Evolutionary conservation across 2,113 vertebrate species (phyloP), one percentile per base, ranked within the genome.

Genomic region (Erinaceus europaeus): DNA sequence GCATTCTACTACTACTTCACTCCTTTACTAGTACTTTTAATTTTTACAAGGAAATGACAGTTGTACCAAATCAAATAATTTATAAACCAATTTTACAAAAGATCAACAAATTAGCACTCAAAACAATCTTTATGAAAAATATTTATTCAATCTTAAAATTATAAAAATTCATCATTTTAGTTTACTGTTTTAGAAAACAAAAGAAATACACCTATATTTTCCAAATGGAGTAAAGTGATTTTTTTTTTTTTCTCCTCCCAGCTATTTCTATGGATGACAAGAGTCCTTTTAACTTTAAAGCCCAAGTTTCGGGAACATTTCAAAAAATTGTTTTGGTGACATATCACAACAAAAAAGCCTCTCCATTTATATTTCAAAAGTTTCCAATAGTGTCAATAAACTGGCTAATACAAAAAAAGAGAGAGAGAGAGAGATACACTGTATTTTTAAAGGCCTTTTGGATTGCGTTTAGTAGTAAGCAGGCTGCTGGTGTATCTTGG

Each of bases 401-500:
- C 81, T 55, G 93, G 85, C 95, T 96, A 94, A 82, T 94, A 97
- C 88, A 96, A 95, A 96, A 89, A 86, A 91, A 74, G 23, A 55
- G 7, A 57, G n/a, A n/a, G n/a, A n/a, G n/a, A 65, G 46, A 17
- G 12, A 1, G 90, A 96, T 92, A 78, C 89, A 93, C 79, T 8
- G 17, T 91, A 88, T 96, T 96, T 94, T 89, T 96, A 96, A 96
- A 95, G 95, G 86, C 90, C 95, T 96, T 97, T 95, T 95, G 89
- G 94, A 94, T 91, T 96, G 94, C 93, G 89, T 97, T 98, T 98
- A 98, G 97, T 96, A 98, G 97, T 97, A 97, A 96, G 97, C 96
- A 97, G 97, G 96, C 95, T 98, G 98, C 95, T 98, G 98, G 97
- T 98, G 96, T 96, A 93, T 98, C 98, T 98, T 97, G 97, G 98